phyloP scores from a whole-genome alignment of 2,888 invertebrate genomes.

The Drosophila pseudotalamancana region DNA sequence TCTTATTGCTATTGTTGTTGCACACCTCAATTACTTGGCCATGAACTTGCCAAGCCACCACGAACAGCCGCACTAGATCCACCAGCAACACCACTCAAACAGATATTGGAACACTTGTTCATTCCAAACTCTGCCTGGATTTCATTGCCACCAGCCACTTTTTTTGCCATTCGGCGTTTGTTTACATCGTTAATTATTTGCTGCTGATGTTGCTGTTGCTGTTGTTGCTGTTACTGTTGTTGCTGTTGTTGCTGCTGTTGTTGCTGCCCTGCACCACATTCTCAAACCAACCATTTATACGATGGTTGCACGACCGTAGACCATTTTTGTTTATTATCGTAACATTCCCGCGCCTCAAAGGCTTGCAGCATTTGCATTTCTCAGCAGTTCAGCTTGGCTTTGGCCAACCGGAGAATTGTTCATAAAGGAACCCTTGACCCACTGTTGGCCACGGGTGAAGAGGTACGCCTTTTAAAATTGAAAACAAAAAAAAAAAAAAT shows the following conservation, averaged over 20 bases:
- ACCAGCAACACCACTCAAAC: background rate
- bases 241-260: too few relatives aligned
- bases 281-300: background rate
- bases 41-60: conserved; percentile 50
- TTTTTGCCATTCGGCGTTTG: conserved; percentile 38
- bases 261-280: background rate
- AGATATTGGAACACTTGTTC: conserved; percentile 6
- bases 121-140: conserved; percentile 9
- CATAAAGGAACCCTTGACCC: conserved; percentile 47
- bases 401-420: background rate
- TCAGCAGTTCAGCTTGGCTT: background rate
- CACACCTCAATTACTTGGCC: conserved; percentile 44
- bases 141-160: conserved; percentile 16
- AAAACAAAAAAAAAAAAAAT: conserved; percentile 15
- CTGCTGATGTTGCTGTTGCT: too few relatives aligned
- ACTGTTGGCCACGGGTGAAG: conserved; percentile 15
- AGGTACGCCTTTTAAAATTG: conserved; percentile 3
- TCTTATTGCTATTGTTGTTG: conserved; percentile 10
- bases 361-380: conserved; percentile 34
- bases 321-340: conserved; percentile 47
- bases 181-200: conserved; percentile 61
- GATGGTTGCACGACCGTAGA: conserved; percentile 10
- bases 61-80: background rate
- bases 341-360: conserved; percentile 46
- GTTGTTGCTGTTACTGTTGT: too few relatives aligned